Conservation (phyloP, 2,113 vertebrate genomes). For the Prietella phreatophila region DNA sequence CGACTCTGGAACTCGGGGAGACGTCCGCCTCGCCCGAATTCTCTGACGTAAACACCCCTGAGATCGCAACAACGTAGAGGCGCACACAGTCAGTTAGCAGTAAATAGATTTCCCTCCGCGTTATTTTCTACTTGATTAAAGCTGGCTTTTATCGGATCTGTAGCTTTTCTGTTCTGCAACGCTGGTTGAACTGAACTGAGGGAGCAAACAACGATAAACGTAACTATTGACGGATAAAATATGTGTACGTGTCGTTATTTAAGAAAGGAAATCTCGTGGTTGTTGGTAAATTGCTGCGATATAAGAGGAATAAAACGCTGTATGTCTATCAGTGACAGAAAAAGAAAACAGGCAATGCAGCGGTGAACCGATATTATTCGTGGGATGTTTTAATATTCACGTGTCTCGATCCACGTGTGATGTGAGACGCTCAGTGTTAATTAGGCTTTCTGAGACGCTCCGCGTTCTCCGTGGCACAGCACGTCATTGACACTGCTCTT, state of each 20-base stretch:
- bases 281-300: background rate
- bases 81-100: background rate
- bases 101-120: background rate
- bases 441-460: slow-evolving; percentile 57
- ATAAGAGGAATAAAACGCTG: background rate
- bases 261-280: background rate
- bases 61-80: too few species aligned
- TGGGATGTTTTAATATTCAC: background rate
- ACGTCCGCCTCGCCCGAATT: too few species aligned
- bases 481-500: slow-evolving; percentile 63
- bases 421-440: slow-evolving; percentile 55
- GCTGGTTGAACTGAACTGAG: too few species aligned
- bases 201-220: background rate
- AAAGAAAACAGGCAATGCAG: too few species aligned
- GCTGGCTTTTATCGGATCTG: background rate
- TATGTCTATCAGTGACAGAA: too few species aligned
- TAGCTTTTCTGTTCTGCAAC: background rate
- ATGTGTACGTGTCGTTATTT: background rate
- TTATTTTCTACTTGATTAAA: background rate
- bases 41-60: too few species aligned
- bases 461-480: slow-evolving; percentile 64
- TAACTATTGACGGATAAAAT: background rate
- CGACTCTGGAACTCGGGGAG: too few species aligned
- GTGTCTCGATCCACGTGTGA: background rate
- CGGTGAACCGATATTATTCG: too few species aligned